Percentiles rank a stretch among this genome's conserved stretches.
Conservation (phyloP, 2,113 vertebrate genomes). For the Gymnobelideus leadbeateri region DNA sequence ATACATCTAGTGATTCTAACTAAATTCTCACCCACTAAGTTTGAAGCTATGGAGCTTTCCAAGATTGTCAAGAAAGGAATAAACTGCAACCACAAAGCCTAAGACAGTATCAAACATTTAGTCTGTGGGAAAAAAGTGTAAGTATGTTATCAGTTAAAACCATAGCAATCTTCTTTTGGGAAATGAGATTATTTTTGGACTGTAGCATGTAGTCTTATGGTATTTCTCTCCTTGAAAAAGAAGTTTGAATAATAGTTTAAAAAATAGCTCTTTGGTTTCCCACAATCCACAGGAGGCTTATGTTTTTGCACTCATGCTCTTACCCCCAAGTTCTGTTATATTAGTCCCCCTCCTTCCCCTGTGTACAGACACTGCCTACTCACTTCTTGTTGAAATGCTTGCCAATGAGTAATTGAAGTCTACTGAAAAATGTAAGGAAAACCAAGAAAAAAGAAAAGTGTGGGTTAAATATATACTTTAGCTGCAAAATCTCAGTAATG, state of each 20-base stretch:
- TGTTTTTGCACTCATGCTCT: constrained; percentile 42
- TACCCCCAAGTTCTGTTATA: neutral
- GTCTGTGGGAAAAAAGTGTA: constrained; percentile 35
- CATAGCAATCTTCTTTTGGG: constrained; percentile 8
- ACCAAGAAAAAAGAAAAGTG: constrained; percentile 23
- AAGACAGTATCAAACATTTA: constrained; percentile 29
- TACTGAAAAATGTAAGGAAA: constrained; percentile 59
- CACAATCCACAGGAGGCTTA: constrained; percentile 40
- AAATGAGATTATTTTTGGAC: constrained; percentile 53
- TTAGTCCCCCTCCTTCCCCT: constrained; percentile 25
- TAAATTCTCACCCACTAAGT: constrained; percentile 35
- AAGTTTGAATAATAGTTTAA: constrained; percentile 58
- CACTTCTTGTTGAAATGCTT: constrained; percentile 27
- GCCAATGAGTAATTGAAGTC: constrained; percentile 47
- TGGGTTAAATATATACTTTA: constrained; percentile 55
- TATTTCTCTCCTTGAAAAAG: constrained; percentile 31
- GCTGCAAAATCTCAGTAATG: constrained; percentile 36
- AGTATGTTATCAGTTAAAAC: constrained; percentile 62
- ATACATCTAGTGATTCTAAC: neutral
- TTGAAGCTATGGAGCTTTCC: neutral
- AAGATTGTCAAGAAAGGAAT: neutral
- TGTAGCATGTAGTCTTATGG: constrained; percentile 45
- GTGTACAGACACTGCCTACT: constrained; percentile 35
- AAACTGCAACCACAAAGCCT: constrained; percentile 23
- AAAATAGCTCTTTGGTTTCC: constrained; percentile 53